Percentiles rank a stretch among this genome's conserved stretches.
Evolutionary conservation across 2,797 vertebrate genomes (phyloP).

Genomic region (Mycteria americana): DNA sequence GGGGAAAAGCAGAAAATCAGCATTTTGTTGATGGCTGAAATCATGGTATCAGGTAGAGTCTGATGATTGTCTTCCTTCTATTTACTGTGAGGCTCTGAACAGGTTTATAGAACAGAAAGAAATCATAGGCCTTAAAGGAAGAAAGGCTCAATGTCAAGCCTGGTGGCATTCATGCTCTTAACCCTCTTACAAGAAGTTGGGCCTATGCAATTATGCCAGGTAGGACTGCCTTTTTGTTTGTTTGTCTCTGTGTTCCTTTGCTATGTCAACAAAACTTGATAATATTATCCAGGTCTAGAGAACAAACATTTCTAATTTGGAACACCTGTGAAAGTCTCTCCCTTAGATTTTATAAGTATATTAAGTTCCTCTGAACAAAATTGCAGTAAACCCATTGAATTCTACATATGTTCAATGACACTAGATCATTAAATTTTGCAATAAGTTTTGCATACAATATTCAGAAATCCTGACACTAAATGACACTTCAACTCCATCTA

Average conservation of each 20-base stretch:
- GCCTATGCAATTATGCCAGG: background rate
- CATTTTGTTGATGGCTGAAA: constrained; percentile 76
- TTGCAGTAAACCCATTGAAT: background rate
- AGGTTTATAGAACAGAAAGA: background rate
- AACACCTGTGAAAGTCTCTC: background rate
- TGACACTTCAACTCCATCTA: background rate
- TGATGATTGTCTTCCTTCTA: background rate
- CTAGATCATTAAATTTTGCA: background rate
- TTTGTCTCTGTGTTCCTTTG: background rate
- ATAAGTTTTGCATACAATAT: background rate
- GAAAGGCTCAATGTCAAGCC: background rate
- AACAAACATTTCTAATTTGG: background rate
- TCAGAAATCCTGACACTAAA: background rate
- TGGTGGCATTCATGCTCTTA: background rate
- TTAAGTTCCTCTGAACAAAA: background rate
- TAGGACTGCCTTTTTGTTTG: background rate
- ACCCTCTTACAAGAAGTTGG: background rate
- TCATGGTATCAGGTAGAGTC: constrained; percentile 87
- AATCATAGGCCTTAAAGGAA: background rate
- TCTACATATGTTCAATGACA: background rate
- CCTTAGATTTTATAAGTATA: background rate
- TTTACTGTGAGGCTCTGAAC: background rate
- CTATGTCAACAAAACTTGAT: background rate
- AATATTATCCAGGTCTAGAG: background rate
- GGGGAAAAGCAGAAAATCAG: background rate